Base-by-base conservation (phyloP, 2,113 vertebrate species). In the Hiodon tergisus region DNA sequence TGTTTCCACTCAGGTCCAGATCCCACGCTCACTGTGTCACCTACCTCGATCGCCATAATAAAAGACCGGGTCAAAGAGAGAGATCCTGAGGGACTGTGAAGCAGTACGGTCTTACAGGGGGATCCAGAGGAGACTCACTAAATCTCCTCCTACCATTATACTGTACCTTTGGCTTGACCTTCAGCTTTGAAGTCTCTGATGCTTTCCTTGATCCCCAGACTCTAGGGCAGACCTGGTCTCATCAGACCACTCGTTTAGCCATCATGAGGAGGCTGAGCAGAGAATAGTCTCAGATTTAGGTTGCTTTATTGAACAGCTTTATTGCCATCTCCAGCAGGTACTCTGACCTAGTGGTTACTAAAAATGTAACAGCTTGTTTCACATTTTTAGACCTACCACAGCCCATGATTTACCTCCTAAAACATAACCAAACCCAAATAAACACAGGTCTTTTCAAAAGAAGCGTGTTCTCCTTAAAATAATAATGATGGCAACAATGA, bases 51-150 rank as follows among this genome's bases (percentile, higher is more conserved):
- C 47, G 13, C 7, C 31, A 72, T 72, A 72, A 72, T 58, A 72
- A 72, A 72, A 54, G 54, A 71, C 52, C 3, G n/a, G 69, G 69
- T 9, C 70, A 72, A 61, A 61, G 55, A 13, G 46, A 72, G n/a
- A 11, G 55, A 14, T 72, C 57, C 57, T 72, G 31, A 48, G 70
- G 50, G 55, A 72, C 54, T 14, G 8, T 11, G 16, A 5, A 17
- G 69, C 3, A 17, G 52, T 31, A 10, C 14, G 46, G 46, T 61
- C 48, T 61, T 72, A 10, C 46, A 61, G 4, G 6, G 70, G 46
- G 46, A 72, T 72, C 70, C 55, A 60, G 47, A 72, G 58, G n/a
- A 59, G 10, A 47, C 13, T 31, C 70, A 71, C 60, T 60, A 72
- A 47, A 58, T 14, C 46, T 61, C 11, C 51, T 61, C 61, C 51